Evolutionary conservation across 2,113 vertebrate species (phyloP).

Genomic region (Oplegnathus fasciatus): DNA sequence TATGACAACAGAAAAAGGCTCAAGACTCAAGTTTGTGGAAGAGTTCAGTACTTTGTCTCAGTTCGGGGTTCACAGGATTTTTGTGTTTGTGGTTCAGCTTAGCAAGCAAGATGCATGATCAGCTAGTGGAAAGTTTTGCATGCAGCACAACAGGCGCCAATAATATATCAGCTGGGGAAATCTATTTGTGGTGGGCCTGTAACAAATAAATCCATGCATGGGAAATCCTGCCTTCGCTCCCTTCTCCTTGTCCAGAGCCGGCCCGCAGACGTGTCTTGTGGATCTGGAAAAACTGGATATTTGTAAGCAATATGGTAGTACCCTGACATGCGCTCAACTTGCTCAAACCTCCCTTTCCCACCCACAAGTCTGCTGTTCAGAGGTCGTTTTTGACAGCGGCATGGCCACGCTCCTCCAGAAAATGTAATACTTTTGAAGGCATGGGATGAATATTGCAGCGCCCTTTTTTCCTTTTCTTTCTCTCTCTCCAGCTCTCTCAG

Average conservation of each 20-base stretch:
- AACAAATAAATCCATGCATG: constrained; percentile 60
- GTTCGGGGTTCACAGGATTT: constrained; percentile 27
- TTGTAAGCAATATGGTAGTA: constrained; percentile 18
- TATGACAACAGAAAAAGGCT: not conserved
- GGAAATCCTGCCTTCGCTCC: constrained; percentile 65
- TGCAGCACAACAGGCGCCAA: constrained; percentile 45
- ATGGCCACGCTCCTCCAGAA: constrained; percentile 2
- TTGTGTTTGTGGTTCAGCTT: constrained; percentile 27
- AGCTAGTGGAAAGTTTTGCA: constrained; percentile 61
- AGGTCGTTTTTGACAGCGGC: constrained; percentile 9
- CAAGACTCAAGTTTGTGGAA: not conserved
- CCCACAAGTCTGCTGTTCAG: constrained; percentile 16
- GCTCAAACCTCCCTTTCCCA: constrained; percentile 10
- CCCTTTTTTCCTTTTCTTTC: not conserved
- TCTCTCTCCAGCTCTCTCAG: not conserved
- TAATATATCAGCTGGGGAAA: constrained; percentile 57
- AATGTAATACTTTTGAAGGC: constrained; percentile 5
- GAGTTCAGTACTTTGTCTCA: not conserved
- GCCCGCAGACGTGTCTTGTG: constrained; percentile 18
- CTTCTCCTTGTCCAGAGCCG: constrained; percentile 32
- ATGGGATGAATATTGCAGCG: constrained; percentile 10
- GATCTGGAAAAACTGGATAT: constrained; percentile 58
- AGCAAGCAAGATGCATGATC: constrained; percentile 35
- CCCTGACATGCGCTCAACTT: constrained; percentile 45
- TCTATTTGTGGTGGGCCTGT: constrained; percentile 59